Conservation (phyloP, 2,113 vertebrate genomes). For the Pheucticus melanocephalus region DNA sequence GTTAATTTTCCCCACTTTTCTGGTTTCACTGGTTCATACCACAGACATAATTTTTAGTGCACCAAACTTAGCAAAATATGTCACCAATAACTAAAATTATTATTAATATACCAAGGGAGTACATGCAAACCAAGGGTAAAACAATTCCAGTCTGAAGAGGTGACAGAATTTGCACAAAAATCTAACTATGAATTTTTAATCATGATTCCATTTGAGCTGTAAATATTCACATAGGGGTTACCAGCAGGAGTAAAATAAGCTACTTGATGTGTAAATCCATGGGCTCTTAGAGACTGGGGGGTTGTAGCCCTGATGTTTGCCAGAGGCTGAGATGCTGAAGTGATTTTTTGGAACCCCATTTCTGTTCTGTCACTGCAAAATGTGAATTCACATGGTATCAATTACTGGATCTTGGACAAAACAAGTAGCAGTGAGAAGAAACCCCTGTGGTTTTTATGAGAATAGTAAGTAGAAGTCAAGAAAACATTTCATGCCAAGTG, state of each 20-base stretch:
- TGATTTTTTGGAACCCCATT: not conserved
- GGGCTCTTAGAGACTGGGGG: not conserved
- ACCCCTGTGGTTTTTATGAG: not conserved
- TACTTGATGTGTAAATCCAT: not conserved
- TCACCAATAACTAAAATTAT: not conserved
- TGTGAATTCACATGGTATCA: not conserved
- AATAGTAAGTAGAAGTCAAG: not conserved
- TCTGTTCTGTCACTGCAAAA: not conserved
- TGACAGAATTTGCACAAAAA: not conserved
- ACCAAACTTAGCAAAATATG: not conserved
- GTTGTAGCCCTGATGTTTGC: not conserved
- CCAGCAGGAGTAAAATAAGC: not conserved
- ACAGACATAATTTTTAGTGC: not conserved
- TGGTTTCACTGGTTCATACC: not conserved
- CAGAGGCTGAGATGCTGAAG: not conserved
- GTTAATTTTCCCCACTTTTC: not conserved
- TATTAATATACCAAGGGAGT: not conserved
- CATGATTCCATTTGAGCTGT: not conserved
- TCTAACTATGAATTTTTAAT: not conserved
- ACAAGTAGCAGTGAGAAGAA: constrained; percentile 40
- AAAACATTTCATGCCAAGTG: not conserved
- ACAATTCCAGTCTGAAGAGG: not conserved
- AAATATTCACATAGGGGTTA: not conserved
- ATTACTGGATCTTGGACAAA: not conserved
- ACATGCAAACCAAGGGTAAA: not conserved